Base-by-base conservation (phyloP, 2,113 vertebrate species). In the Lanius ludovicianus region DNA sequence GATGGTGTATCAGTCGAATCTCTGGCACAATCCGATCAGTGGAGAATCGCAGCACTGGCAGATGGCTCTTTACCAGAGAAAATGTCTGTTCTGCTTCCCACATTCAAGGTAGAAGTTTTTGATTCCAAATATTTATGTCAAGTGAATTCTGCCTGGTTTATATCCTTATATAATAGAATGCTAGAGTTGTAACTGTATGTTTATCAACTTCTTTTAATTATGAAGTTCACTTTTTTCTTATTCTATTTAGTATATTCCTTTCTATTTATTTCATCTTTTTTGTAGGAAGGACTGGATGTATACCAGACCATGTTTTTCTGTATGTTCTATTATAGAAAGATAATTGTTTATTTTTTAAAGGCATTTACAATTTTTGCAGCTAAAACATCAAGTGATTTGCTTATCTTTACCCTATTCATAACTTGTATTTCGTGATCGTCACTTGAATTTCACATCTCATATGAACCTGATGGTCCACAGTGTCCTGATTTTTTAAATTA, bases 1-100 rank as follows among this genome's bases (percentile, higher is more conserved):
- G 65, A 74, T 11, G 22, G 16, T 33, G 3, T 10, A 24, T n/a
- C 49, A 7, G 55, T 21, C 0, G 0, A 12, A 39, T 62, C 24
- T 47, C 15, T 41, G 56, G 64, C n/a, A n/a, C 24, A 7, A 15
- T 59, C 15, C 42, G 35, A 23, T 30, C 50, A 30, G 44, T 0
- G 7, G 16, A n/a, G 25, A 76, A 49, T 24, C 7, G 3, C 49
- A 50, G 71, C 62, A 6, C 31, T n/a, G 10, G 12, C 31, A n/a
- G 16, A 14, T 17, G 33, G 50, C 24, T 78, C 78, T 84, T 65
- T 13, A 7, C 12, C 21, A 10, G 19, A 15, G 24, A 15, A 56
- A 69, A 46, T 35, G 6, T 6, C 37, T 60, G 13, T 49, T 69
- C 59, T 4, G 2, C 22, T 33, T n/a, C 10, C 35, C 27, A 25